phyloP scores from a whole-genome alignment of 2,113 vertebrate genomes.

The Halichoerus grypus region DNA sequence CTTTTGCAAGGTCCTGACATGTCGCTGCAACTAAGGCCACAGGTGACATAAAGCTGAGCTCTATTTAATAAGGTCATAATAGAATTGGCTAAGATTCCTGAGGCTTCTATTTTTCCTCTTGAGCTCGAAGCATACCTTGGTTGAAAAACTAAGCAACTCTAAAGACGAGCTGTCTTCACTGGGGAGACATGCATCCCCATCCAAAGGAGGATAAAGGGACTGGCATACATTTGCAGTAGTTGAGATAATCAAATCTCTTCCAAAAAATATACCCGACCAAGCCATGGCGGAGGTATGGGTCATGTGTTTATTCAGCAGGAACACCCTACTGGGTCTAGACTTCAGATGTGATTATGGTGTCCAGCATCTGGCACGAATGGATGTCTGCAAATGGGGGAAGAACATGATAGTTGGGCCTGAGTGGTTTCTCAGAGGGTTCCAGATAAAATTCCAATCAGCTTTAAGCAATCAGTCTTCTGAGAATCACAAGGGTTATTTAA shows the following conservation, averaged over 20 bases:
- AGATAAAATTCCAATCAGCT: neutral
- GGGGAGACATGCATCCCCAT: neutral
- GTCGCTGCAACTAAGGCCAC: neutral
- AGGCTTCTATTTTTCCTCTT: neutral
- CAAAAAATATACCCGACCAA: neutral
- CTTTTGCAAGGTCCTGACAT: neutral
- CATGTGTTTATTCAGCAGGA: neutral
- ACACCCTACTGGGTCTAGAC: neutral
- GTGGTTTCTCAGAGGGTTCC: neutral
- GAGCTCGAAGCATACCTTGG: neutral
- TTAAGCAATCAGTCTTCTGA: neutral
- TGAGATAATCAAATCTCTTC: neutral
- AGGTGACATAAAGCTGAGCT: neutral
- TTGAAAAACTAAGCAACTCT: slow-evolving; percentile 1
- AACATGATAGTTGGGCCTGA: neutral
- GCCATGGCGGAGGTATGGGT: neutral
- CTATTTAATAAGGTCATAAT: neutral
- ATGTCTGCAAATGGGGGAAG: neutral
- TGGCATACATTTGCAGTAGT: neutral
- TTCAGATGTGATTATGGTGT: neutral
- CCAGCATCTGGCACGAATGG: neutral
- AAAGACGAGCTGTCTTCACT: neutral
- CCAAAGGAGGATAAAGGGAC: neutral
- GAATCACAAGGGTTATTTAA: neutral
- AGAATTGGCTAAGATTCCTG: neutral